These are phyloP conservation scores for Cottoperca gobio DNA, from an alignment of 2,797 vertebrate genomes.

Conservation along the genomic window DNA sequence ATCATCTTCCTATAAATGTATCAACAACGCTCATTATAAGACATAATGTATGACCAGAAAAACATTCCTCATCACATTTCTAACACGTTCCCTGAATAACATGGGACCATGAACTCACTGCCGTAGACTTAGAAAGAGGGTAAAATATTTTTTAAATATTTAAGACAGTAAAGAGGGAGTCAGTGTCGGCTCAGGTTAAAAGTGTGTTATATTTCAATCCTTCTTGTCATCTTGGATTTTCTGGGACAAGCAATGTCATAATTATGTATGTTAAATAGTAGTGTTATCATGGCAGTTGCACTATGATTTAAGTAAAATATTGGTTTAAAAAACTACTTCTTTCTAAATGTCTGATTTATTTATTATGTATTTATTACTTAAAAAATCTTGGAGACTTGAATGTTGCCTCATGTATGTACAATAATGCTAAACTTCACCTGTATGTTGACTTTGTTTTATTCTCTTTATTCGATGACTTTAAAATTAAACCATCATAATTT, in stretches of 20 bases:
- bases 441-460: too few relatives aligned
- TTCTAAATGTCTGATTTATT: background rate
- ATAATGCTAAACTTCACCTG: too few relatives aligned
- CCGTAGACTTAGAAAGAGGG: constrained; percentile 15
- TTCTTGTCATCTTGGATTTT: background rate
- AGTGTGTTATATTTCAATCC: background rate
- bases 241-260: constrained; percentile 3
- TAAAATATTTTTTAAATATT: too few relatives aligned
- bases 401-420: background rate
- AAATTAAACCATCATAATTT: too few relatives aligned
- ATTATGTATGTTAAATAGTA: background rate
- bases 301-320: background rate
- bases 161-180: background rate
- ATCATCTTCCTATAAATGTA: too few relatives aligned
- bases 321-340: background rate
- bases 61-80: constrained; percentile 22
- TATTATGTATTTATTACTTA: background rate
- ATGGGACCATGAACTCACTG: constrained; percentile 24
- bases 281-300: background rate
- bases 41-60: background rate
- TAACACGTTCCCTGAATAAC: background rate
- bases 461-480: too few relatives aligned
- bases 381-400: background rate
- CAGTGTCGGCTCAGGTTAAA: background rate
- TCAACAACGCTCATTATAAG: too few relatives aligned